These are phyloP conservation scores for Tetranychus piercei DNA, from an alignment of 2,888 invertebrate genomes.

Conservation along the genomic window DNA sequence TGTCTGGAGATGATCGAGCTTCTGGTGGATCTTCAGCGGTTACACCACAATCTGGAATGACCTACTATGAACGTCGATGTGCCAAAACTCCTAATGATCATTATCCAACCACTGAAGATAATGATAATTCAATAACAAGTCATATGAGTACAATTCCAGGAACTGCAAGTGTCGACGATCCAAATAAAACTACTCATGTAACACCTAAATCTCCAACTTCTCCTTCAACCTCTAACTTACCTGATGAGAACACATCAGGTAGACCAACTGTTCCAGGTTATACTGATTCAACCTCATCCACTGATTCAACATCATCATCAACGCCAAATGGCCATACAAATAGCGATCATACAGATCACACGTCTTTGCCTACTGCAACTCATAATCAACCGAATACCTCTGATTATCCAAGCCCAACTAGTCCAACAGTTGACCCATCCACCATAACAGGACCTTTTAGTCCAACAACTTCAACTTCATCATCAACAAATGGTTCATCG, in stretches of 20 bases:
- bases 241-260: not conserved
- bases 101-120: conserved; percentile 14
- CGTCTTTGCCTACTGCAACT: no score
- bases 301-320: not conserved
- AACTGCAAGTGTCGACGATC: not conserved
- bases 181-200: not conserved
- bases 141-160: not conserved
- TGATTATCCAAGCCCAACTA: not conserved
- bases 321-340: not conserved
- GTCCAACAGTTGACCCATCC: not conserved
- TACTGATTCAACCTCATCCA: not conserved
- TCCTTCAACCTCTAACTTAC: not conserved
- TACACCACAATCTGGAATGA: conserved; percentile 24
- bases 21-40: conserved; percentile 25
- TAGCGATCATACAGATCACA: not conserved
- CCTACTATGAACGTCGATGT: conserved; percentile 27
- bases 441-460: not conserved
- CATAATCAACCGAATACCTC: no score
- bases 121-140: not conserved
- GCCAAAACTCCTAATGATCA: conserved; percentile 9
- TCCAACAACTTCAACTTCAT: not conserved
- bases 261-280: not conserved
- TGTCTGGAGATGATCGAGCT: conserved; percentile 31
- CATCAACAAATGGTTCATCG: not conserved
- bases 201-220: not conserved